A percentile compares a stretch with the other conserved stretches of the same genome.
Conservation (phyloP, 1,140 invertebrate genomes). For the Helicorthomorpha holstii region DNA sequence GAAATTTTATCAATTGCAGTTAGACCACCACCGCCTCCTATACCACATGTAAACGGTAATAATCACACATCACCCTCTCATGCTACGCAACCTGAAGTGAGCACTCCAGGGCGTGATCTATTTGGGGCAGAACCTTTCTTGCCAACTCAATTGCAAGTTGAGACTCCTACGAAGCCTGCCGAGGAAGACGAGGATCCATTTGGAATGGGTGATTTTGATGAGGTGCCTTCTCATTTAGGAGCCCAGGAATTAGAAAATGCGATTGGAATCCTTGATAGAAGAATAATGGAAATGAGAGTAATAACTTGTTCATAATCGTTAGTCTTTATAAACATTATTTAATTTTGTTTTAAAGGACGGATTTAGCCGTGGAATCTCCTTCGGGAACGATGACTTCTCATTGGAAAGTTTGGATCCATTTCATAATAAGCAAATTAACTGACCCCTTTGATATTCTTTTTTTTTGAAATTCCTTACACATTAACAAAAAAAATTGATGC, state of each 20-base stretch:
- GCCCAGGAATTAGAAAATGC: conserved; percentile 45
- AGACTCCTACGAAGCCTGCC: not conserved
- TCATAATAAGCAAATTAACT: conserved; percentile 13
- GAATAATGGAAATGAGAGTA: conserved; percentile 67
- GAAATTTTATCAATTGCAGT: no score
- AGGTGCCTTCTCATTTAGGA: conserved; percentile 21
- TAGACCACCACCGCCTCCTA: no score
- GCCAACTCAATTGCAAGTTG: conserved; percentile 15
- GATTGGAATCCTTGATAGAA: conserved; percentile 56
- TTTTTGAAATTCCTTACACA: no score
- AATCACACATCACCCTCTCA: no score
- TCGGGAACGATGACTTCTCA: conserved; percentile 69
- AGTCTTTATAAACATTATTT: not conserved
- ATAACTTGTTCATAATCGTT: not conserved
- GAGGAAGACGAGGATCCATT: conserved; percentile 35
- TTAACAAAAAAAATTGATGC: no score
- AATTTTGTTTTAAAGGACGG: conserved; percentile 43
- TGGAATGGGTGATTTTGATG: conserved; percentile 59
- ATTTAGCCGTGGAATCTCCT: conserved; percentile 57
- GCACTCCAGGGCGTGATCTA: no score
- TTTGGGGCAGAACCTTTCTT: conserved; percentile 49
- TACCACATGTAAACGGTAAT: no score
- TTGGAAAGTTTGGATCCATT: conserved; percentile 66
- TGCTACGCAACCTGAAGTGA: no score
- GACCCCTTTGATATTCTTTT: not conserved